Conservation (phyloP, 2,113 vertebrate species). For the Phaetusa simplex region DNA sequence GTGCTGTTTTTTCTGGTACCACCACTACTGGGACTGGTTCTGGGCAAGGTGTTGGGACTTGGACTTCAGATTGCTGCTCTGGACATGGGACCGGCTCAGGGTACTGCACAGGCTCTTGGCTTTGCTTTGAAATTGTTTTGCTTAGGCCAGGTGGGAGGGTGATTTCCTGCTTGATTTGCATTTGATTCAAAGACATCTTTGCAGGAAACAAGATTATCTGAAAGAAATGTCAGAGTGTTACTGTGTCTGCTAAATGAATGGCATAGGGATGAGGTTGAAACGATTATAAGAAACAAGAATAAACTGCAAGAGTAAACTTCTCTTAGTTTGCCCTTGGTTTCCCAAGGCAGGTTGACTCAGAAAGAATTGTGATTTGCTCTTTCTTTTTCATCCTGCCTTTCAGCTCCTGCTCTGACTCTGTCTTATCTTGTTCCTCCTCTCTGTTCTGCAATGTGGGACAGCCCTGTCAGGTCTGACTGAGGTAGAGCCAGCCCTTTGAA, state of each 20-base stretch:
- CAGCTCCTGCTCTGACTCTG: not conserved
- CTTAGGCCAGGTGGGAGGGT: not conserved
- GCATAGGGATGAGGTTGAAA: not conserved
- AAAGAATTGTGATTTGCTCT: not conserved
- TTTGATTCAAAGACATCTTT: slow-evolving; percentile 48
- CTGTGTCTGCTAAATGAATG: not conserved
- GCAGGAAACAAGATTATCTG: not conserved
- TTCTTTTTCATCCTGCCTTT: not conserved
- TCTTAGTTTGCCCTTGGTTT: not conserved
- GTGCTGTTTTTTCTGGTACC: not conserved
- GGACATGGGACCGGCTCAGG: not conserved
- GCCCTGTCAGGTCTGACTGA: not conserved
- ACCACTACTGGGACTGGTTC: not conserved
- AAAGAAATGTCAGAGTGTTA: not conserved
- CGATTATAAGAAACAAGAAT: not conserved
- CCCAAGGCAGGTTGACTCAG: not conserved
- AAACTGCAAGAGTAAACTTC: not conserved
- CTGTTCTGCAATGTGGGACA: not conserved
- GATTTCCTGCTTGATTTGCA: slow-evolving; percentile 47
- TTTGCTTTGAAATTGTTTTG: not conserved
- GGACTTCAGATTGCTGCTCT: not conserved
- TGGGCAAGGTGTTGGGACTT: not conserved
- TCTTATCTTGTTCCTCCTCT: not conserved
- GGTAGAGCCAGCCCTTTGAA: not conserved
- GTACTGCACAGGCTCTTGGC: not conserved